Conservation (phyloP, 2,797 vertebrate species). For the Schizopygopsis pylzovi region DNA sequence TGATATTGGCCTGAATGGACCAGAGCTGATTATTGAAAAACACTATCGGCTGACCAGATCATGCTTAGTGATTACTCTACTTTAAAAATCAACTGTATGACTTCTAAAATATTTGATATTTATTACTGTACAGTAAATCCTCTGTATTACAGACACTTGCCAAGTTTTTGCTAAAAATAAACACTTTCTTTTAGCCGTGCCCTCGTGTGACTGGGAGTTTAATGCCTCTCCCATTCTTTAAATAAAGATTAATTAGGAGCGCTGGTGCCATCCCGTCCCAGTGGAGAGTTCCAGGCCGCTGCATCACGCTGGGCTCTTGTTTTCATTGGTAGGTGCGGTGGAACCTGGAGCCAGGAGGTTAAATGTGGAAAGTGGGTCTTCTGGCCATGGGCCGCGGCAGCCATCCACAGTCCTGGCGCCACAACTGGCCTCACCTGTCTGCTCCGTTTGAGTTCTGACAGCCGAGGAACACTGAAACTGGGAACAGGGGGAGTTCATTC, state of each 20-base stretch:
- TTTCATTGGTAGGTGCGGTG: conserved; percentile 51
- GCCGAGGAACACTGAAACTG: conserved; percentile 48
- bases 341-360: conserved; percentile 43
- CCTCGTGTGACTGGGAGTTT: background rate
- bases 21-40: too few relatives aligned
- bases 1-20: background rate
- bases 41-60: too few relatives aligned
- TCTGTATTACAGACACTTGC: conserved; percentile 5
- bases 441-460: conserved; percentile 56
- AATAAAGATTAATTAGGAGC: conserved; percentile 22
- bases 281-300: conserved; percentile 29
- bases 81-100: too few relatives aligned
- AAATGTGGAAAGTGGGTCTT: conserved; percentile 68
- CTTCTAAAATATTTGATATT: too few relatives aligned
- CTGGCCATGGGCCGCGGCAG: conserved; percentile 60
- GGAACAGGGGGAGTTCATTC: background rate
- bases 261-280: conserved; percentile 30
- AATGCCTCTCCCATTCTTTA: conserved; percentile 19
- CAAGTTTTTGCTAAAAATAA: background rate
- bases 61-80: too few relatives aligned
- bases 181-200: background rate
- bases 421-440: conserved; percentile 61
- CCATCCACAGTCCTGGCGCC: conserved; percentile 55
- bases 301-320: conserved; percentile 43
- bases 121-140: background rate